A percentile compares a stretch with the other conserved stretches of the same genome.
Evolutionary conservation across 2,888 invertebrate species (phyloP).

Genomic region (Melanchra persicariae): DNA sequence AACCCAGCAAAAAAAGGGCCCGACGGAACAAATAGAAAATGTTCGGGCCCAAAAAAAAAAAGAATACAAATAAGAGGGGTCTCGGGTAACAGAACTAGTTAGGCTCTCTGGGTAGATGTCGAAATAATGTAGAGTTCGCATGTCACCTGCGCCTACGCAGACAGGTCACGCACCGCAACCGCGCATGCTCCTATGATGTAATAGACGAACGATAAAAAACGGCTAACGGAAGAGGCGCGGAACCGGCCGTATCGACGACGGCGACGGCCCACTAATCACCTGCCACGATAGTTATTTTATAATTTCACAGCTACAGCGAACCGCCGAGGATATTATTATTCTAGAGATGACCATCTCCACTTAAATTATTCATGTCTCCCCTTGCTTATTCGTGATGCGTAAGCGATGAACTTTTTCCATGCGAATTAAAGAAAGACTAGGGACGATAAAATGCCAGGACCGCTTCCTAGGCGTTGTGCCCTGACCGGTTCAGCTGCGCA

Average conservation of each 20-base stretch:
- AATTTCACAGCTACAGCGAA: conserved; percentile 73
- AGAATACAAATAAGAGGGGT: conserved; percentile 85
- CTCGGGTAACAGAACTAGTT: conserved; percentile 86
- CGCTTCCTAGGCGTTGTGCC: conserved; percentile 75
- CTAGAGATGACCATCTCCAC: conserved; percentile 70
- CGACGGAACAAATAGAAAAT: conserved; percentile 90
- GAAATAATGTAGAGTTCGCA: conserved; percentile 83
- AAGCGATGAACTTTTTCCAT: conserved; percentile 75
- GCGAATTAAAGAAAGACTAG: conserved; percentile 72
- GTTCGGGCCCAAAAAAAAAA: conserved; percentile 77
- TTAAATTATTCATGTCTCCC: conserved; percentile 80
- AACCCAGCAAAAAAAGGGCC: conserved; percentile 88
- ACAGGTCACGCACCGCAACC: conserved; percentile 80
- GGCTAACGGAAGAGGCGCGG: conserved; percentile 84
- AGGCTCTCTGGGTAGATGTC: conserved; percentile 77
- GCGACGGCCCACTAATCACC: conserved; percentile 78
- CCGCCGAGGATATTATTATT: conserved; percentile 72
- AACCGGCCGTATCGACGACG: conserved; percentile 77
- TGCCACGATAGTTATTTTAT: conserved; percentile 74
- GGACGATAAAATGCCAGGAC: conserved; percentile 75
- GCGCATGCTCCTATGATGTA: conserved; percentile 83
- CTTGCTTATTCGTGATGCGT: conserved; percentile 74
- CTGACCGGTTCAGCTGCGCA: conserved; percentile 79
- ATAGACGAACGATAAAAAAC: conserved; percentile 82
- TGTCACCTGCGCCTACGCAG: conserved; percentile 88